Percentiles rank a stretch among this genome's conserved stretches.
These are phyloP conservation scores for Spea bombifrons DNA, from an alignment of 2,113 vertebrate genomes.

Conservation along the genomic window DNA sequence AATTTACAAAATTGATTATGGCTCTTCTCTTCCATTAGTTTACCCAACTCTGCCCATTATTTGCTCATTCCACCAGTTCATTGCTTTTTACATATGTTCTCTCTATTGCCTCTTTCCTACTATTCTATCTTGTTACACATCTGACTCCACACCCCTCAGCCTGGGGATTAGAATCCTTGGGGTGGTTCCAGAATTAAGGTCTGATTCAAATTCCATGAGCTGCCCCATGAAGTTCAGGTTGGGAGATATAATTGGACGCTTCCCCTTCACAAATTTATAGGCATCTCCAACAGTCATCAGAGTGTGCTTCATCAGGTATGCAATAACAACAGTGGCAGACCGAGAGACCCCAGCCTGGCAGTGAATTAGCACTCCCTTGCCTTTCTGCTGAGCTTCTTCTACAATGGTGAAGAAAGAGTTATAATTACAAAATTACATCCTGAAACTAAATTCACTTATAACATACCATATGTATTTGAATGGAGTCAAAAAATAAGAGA, in stretches of 20 bases:
- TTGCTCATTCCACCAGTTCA: no score
- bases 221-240: slow-evolving; percentile 86
- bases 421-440: not conserved
- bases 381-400: slow-evolving; percentile 81
- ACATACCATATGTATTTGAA: not conserved
- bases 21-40: not conserved
- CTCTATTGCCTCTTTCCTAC: not conserved
- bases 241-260: slow-evolving; percentile 75
- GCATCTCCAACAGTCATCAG: slow-evolving; percentile 83
- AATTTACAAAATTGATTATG: not conserved
- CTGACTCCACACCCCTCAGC: slow-evolving; percentile 75
- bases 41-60: not conserved
- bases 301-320: slow-evolving; percentile 85
- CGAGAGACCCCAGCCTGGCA: slow-evolving; percentile 82
- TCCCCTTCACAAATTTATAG: slow-evolving; percentile 78
- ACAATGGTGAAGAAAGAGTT: slow-evolving; percentile 26
- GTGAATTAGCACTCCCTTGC: slow-evolving; percentile 76
- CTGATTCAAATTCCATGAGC: slow-evolving; percentile 78
- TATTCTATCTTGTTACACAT: slow-evolving; percentile 60
- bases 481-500: no score
- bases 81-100: no score
- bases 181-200: slow-evolving; percentile 79
- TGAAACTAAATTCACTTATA: not conserved
- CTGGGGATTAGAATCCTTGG: slow-evolving; percentile 79
- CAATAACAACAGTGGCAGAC: slow-evolving; percentile 79